A percentile compares a stretch with the other conserved stretches of the same genome.
Evolutionary conservation across 2,888 invertebrate genomes (phyloP).

Genomic region (Lasioglossum marginatum): DNA sequence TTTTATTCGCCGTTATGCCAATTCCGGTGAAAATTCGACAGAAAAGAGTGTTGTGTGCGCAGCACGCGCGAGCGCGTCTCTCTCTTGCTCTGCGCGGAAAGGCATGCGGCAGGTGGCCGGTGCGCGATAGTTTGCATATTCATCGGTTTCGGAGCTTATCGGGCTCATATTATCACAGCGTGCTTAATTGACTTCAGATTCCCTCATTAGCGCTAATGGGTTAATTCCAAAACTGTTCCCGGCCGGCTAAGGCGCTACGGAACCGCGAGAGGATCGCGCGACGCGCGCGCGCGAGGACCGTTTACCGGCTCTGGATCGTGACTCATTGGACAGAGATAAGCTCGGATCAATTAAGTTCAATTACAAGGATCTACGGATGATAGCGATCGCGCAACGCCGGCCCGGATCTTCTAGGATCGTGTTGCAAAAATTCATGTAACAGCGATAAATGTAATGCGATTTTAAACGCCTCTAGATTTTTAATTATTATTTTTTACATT

Average conservation of each 20-base stretch:
- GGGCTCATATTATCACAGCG: slow-evolving; percentile 77
- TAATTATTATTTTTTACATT: no score
- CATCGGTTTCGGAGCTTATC: slow-evolving; percentile 78
- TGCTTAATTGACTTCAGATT: slow-evolving; percentile 82
- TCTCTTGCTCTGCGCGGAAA: slow-evolving; percentile 34
- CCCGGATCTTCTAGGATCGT: no score
- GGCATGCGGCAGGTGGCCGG: slow-evolving; percentile 76
- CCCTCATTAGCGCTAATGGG: slow-evolving; percentile 81
- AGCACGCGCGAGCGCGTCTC: not conserved
- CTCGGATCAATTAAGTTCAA: slow-evolving; percentile 33
- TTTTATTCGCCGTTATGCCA: slow-evolving; percentile 4
- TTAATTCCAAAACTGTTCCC: slow-evolving; percentile 75
- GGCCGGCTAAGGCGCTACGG: slow-evolving; percentile 35
- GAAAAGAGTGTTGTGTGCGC: not conserved
- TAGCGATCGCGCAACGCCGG: not conserved
- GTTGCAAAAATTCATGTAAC: no score
- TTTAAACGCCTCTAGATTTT: no score
- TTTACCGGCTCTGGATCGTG: not conserved
- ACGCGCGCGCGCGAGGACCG: slow-evolving; percentile 2
- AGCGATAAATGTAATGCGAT: no score
- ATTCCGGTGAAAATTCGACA: slow-evolving; percentile 45
- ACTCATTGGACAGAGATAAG: slow-evolving; percentile 9
- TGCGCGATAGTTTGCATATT: slow-evolving; percentile 80
- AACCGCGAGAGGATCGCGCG: slow-evolving; percentile 23
- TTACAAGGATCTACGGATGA: slow-evolving; percentile 13